phyloP scores from a whole-genome alignment of 2,797 vertebrate genomes.

The Urosaurus nigricauda region DNA sequence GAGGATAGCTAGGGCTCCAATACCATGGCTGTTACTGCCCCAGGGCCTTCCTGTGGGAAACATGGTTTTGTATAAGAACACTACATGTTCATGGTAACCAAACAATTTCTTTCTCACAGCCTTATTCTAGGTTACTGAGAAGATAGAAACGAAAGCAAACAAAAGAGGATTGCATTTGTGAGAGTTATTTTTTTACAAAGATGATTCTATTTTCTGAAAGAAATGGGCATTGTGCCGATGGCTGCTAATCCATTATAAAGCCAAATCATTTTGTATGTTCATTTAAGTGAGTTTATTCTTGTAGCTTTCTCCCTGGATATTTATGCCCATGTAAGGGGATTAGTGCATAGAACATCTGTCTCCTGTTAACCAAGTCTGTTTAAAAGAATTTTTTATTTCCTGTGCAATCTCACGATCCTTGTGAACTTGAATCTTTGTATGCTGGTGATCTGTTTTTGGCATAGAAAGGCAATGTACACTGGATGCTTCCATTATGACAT shows the following conservation, averaged over 20 bases:
- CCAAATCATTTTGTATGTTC: constrained; percentile 39
- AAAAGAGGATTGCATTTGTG: constrained; percentile 27
- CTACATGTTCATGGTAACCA: not conserved
- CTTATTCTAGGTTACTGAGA: not conserved
- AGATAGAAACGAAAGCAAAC: constrained; percentile 1
- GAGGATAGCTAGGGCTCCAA: too few relatives aligned
- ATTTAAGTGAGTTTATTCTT: constrained; percentile 34
- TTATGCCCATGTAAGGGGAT: constrained; percentile 17
- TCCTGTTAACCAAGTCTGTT: constrained; percentile 12
- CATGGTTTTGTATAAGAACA: not conserved
- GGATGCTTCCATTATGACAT: not conserved
- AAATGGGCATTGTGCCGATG: constrained; percentile 18
- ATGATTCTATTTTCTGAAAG: constrained; percentile 9
- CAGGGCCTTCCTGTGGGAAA: not conserved
- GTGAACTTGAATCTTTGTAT: constrained; percentile 9
- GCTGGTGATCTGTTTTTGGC: not conserved
- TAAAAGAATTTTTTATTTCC: not conserved
- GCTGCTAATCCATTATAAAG: constrained; percentile 34
- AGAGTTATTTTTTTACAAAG: not conserved
- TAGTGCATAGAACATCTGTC: constrained; percentile 24
- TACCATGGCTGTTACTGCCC: not conserved
- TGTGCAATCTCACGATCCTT: not conserved
- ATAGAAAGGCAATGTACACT: not conserved
- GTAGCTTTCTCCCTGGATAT: constrained; percentile 31
- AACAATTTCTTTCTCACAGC: not conserved